Evolutionary conservation across 1,140 invertebrate species (phyloP).

Genomic region (Pissodes strobi): DNA sequence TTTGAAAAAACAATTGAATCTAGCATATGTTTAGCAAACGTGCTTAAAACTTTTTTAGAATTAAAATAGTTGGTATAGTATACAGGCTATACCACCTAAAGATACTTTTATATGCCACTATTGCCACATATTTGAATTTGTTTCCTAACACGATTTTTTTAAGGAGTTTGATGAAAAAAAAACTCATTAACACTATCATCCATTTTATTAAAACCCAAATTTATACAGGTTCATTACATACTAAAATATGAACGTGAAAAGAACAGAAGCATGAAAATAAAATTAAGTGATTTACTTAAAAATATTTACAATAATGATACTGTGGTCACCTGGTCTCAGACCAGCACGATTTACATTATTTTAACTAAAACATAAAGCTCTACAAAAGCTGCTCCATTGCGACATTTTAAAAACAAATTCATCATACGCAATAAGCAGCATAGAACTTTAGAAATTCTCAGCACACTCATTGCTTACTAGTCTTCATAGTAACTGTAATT

Average conservation of each 20-base stretch:
- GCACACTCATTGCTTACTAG: constrained; percentile 32
- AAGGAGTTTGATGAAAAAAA: no score
- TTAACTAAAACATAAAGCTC: constrained; percentile 48
- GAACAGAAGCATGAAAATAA: constrained; percentile 53
- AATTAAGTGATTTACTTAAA: constrained; percentile 57
- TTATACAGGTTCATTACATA: constrained; percentile 55
- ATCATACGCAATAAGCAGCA: constrained; percentile 10
- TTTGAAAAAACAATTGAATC: no score
- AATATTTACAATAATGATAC: constrained; percentile 58
- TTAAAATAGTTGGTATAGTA: no score
- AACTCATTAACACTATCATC: constrained; percentile 55
- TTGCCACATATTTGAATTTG: no score
- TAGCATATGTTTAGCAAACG: no score
- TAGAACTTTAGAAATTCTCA: constrained; percentile 20
- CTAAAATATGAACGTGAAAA: constrained; percentile 56
- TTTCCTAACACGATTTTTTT: no score
- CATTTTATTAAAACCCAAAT: constrained; percentile 58
- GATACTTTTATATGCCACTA: no score
- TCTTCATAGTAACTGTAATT: constrained; percentile 27
- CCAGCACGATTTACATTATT: constrained; percentile 47
- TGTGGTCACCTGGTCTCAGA: constrained; percentile 54
- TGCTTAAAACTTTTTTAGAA: no score
- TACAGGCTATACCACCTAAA: no score
- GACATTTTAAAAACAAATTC: constrained; percentile 13
- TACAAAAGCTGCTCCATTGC: constrained; percentile 49